Evolutionary conservation across 92 coral and sea anemone species (phyloP).

Genomic region (Montipora capitata): DNA sequence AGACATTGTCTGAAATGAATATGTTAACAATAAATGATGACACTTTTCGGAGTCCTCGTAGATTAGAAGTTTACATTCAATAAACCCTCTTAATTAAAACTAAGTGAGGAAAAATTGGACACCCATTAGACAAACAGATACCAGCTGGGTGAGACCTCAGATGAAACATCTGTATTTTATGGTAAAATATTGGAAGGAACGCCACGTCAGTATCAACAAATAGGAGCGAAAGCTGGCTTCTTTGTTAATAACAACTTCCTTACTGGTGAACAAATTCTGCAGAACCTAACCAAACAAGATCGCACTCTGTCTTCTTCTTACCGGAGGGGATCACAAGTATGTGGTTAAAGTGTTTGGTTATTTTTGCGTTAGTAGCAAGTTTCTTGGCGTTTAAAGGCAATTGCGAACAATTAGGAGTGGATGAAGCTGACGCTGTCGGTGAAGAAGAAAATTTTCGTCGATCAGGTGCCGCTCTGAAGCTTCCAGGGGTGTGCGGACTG

Average conservation of each 20-base stretch:
- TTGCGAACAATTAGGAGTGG: neutral
- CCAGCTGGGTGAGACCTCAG: too few relatives aligned
- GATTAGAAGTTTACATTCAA: too few relatives aligned
- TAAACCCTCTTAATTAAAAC: too few relatives aligned
- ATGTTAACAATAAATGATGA: too few relatives aligned
- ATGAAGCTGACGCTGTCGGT: neutral
- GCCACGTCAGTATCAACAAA: neutral
- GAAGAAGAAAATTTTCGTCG: neutral
- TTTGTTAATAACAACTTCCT: too few relatives aligned
- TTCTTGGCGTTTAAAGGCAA: neutral
- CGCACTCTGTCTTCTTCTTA: neutral
- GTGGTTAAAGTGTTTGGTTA: neutral
- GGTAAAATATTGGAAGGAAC: too few relatives aligned
- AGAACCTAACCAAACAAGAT: neutral
- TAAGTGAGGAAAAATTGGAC: too few relatives aligned
- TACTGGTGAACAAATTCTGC: neutral
- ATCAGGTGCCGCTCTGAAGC: too few relatives aligned
- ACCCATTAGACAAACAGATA: too few relatives aligned
- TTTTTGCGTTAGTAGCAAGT: neutral
- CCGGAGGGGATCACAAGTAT: neutral
- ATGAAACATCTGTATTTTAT: too few relatives aligned
- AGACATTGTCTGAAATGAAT: too few relatives aligned
- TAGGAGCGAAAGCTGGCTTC: neutral
- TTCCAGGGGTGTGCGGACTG: slow-evolving; percentile 6
- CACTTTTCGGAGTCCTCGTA: too few relatives aligned